Evolutionary conservation across 1,140 invertebrate genomes (phyloP).

Genomic region (Melitaea cinxia): DNA sequence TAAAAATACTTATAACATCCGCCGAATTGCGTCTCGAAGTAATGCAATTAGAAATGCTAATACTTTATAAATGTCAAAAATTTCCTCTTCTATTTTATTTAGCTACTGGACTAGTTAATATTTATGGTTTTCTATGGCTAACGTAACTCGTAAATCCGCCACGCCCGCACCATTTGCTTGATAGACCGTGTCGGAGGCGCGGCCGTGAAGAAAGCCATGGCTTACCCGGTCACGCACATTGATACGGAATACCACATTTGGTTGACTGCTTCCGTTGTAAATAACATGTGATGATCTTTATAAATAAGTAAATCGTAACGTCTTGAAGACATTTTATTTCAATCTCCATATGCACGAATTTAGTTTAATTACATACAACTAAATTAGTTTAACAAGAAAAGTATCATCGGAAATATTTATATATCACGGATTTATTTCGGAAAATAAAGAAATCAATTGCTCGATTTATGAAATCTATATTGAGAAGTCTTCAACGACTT

Average conservation of each 20-base stretch:
- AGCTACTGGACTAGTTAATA: conserved; percentile 8
- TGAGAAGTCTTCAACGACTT: no score
- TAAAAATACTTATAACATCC: no score
- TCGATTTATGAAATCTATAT: no score
- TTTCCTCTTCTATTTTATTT: background rate
- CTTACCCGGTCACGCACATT: conserved; percentile 30
- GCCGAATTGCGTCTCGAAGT: background rate
- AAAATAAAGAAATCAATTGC: no score
- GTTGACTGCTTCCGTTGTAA: conserved; percentile 18
- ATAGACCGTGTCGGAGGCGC: conserved; percentile 36
- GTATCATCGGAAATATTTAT: no score
- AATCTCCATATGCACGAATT: no score
- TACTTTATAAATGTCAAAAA: background rate
- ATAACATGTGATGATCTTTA: background rate
- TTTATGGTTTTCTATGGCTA: conserved; percentile 7
- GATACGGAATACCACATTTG: conserved; percentile 6
- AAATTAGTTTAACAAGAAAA: no score
- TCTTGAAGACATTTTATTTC: no score
- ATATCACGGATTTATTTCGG: no score
- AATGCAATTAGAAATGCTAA: background rate
- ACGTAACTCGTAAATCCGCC: conserved; percentile 16
- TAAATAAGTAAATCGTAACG: background rate
- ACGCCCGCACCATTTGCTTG: conserved; percentile 35
- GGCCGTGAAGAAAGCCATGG: conserved; percentile 35
- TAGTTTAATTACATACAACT: no score